Conservation (phyloP, 2,888 invertebrate genomes). For the Phasia obesa region DNA sequence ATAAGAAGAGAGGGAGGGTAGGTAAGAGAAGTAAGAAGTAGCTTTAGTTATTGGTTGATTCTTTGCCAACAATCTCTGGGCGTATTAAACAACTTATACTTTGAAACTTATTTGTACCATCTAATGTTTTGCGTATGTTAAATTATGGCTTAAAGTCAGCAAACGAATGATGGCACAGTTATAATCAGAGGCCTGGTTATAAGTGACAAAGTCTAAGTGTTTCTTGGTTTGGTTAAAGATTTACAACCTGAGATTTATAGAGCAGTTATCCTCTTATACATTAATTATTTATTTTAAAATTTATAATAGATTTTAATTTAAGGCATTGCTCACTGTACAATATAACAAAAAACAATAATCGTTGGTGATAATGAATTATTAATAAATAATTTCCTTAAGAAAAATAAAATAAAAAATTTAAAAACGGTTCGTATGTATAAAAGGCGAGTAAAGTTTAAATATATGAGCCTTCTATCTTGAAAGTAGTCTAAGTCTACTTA, state of each 20-base stretch:
- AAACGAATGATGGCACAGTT: conserved; percentile 60
- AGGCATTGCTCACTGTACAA: conserved; percentile 24
- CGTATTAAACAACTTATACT: conserved; percentile 62
- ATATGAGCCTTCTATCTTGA: too few relatives aligned
- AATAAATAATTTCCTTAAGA: conserved; percentile 40
- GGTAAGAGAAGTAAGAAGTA: not conserved
- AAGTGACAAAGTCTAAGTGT: conserved; percentile 68
- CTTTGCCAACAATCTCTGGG: conserved; percentile 54
- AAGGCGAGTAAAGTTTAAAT: too few relatives aligned
- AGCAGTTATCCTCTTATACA: conserved; percentile 39
- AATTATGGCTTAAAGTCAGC: conserved; percentile 45
- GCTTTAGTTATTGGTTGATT: conserved; percentile 11
- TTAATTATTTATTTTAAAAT: conserved; percentile 48
- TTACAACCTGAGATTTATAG: conserved; percentile 50
- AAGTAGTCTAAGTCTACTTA: too few relatives aligned
- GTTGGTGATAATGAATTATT: conserved; percentile 28
- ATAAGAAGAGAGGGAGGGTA: not conserved
- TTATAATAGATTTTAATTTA: conserved; percentile 42
- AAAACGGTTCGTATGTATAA: too few relatives aligned
- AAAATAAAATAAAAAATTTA: too few relatives aligned
- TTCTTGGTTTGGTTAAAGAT: conserved; percentile 57
- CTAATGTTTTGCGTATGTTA: conserved; percentile 54
- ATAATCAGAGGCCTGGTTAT: conserved; percentile 50
- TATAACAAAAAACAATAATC: not conserved
- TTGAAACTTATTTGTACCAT: conserved; percentile 61